Evolutionary conservation across 2,113 vertebrate genomes (phyloP).

Genomic region (Perca schrenkii): DNA sequence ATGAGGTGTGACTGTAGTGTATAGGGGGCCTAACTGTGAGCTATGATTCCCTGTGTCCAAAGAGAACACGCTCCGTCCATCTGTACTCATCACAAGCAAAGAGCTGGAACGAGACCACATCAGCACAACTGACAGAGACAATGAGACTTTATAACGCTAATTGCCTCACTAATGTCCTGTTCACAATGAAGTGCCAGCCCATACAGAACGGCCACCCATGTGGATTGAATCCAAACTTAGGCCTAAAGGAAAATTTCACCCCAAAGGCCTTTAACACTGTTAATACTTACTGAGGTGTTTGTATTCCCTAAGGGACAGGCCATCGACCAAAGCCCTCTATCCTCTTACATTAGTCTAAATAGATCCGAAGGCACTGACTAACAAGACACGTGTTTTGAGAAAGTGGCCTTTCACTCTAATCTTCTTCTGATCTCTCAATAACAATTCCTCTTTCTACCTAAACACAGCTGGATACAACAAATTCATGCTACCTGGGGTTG

Average conservation of each 20-base stretch:
- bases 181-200: conserved; percentile 49
- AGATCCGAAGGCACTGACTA: background rate
- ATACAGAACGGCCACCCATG: conserved; percentile 5
- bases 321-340: too few species aligned
- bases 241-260: conserved; percentile 14
- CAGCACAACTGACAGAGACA: conserved; percentile 79
- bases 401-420: background rate
- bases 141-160: conserved; percentile 77
- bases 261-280: background rate
- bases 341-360: background rate
- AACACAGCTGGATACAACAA: background rate
- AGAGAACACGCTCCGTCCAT: conserved; percentile 72
- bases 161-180: conserved; percentile 59
- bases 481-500: background rate
- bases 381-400: background rate
- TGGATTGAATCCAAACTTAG: conserved; percentile 24
- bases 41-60: conserved; percentile 69
- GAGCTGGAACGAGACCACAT: conserved; percentile 76
- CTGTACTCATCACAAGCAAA: conserved; percentile 75
- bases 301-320: too few species aligned
- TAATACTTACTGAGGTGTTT: too few species aligned
- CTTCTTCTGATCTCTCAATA: background rate
- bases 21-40: conserved; percentile 73
- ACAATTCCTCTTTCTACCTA: background rate
- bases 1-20: conserved; percentile 78